Evolutionary conservation across 1,140 invertebrate species (phyloP).

Genomic region (Brachionus koreanus): DNA sequence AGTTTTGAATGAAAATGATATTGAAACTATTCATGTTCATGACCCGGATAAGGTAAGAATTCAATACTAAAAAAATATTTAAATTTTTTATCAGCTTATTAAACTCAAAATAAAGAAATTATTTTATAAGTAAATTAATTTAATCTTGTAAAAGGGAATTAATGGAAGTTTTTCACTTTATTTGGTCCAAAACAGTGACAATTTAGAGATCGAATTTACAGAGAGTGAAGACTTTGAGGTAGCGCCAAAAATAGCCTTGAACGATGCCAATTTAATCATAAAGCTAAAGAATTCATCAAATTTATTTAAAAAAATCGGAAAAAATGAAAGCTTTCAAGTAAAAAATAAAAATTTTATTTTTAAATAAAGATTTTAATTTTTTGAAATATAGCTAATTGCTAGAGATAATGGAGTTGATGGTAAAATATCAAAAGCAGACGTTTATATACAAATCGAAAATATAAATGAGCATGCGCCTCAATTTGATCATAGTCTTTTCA

Average conservation of each 20-base stretch:
- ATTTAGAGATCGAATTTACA: neutral
- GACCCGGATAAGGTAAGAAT: slow-evolving; percentile 47
- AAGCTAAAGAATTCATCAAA: slow-evolving; percentile 30
- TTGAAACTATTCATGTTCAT: slow-evolving; percentile 26
- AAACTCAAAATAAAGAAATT: slow-evolving; percentile 69
- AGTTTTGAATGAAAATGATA: slow-evolving; percentile 4
- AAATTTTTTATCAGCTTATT: slow-evolving; percentile 62
- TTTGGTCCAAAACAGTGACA: neutral
- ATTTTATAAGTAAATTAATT: neutral
- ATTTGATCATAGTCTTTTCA: slow-evolving; percentile 48
- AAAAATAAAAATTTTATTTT: neutral
- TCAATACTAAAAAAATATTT: neutral
- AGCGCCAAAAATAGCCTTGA: slow-evolving; percentile 17
- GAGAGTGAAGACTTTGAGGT: slow-evolving; percentile 6
- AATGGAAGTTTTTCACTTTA: slow-evolving; percentile 35
- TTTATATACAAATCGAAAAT: slow-evolving; percentile 8
- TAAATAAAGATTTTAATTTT: neutral
- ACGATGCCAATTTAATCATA: slow-evolving; percentile 34
- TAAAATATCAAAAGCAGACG: neutral
- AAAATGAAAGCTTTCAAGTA: neutral
- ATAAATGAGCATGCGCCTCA: neutral
- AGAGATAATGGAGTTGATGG: slow-evolving; percentile 39
- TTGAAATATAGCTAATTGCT: slow-evolving; percentile 16
- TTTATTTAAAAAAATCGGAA: slow-evolving; percentile 14
- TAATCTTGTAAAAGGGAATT: neutral